Evolutionary conservation across 2,888 invertebrate species (phyloP), one percentile per base, ranked within the genome.

Genomic region (Mythimna pallens): DNA sequence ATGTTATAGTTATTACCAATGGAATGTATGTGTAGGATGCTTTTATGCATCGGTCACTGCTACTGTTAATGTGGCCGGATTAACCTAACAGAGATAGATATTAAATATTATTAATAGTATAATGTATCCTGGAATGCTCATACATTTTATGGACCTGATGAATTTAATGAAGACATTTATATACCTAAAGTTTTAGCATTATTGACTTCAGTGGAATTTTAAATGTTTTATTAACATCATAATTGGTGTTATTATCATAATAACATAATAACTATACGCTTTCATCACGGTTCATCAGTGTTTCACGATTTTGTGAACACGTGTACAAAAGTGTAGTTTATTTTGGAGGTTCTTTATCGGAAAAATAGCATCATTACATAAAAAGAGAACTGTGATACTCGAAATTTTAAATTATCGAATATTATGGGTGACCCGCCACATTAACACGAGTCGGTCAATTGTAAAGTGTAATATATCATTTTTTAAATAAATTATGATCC

Each of bases 391-490:
- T 86, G 87, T 87, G 86, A 87, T 87, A 86, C 81, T 83, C 80
- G 71, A 87, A 84, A 87, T 83, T 83, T 86, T 77, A 84, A 81
- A 84, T 76, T 67, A 76, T 82, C 78, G 66, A 77, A 77, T 85
- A 77, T 67, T 82, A 85, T 81, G 82, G 78, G 71, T 74, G 63
- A 89, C 90, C 92, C 88, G 92, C 90, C 92, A 89, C 91, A 90
- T 92, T 92, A 91, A 90, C 86, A 90, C 87, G 89, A 90, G 92
- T 91, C 85, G 92, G 95, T 95, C 94, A 95, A 95, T 94, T 96
- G 96, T 95, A 95, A 94, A 95, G 93, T 96, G 96, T 96, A 95
- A 92, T 90, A 95, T 95, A 95, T 93, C 88, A 92, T 94, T 95
- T 95, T 94, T 86, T 93, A 92, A 95, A 95, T 96, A 95, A 96